Base-by-base conservation (phyloP, 1,140 invertebrate genomes). In the Condylostylus longicornis region DNA sequence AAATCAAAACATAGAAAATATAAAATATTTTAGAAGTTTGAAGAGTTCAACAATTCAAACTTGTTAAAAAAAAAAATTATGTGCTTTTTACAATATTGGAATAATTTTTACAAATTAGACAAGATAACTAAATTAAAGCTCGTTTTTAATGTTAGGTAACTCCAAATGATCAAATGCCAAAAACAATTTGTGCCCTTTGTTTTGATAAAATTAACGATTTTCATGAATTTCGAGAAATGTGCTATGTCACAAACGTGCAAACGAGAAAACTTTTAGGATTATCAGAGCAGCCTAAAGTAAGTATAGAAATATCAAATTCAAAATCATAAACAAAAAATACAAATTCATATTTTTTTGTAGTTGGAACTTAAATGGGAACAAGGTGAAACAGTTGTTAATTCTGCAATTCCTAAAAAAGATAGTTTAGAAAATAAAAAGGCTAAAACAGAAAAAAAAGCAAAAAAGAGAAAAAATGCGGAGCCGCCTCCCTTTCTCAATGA, bases 151-250 rank as follows among this genome's bases (percentile, higher is more conserved):
- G 54, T 5, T 51, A 71, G 68, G 65, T 71, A 8, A 48, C 62
- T 17, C 56, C 53, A 33, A 56, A 67, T 42, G 69, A 72, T 41
- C 66, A 65, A 47, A 71, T 72, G 69, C 69, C 69, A 0, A 69
- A 70, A n/a, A 54, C 67, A 19, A 69, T 70, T 44, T 70, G 67
- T 46, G 64, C 62, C 38, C 42, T 69, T 18, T 71, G 69, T 33
- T 64, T 70, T 21, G 70, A 70, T 39, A 72, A 70, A 55, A 68
- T 73, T 30, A 70, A 71, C 51, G 70, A 73, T 50, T 71, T 67
- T 51, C 67, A 65, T 23, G 66, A 70, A 45, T 70, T 69, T 53
- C 57, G 67, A 15, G 63, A 69, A 42, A 66, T 69, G 64, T 70
- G 67, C 44, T 52, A 53, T 37, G 58, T 64, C 18, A 72, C 67